Evolutionary conservation across 2,113 vertebrate species (phyloP).

Genomic region (Cichladusa arquata): DNA sequence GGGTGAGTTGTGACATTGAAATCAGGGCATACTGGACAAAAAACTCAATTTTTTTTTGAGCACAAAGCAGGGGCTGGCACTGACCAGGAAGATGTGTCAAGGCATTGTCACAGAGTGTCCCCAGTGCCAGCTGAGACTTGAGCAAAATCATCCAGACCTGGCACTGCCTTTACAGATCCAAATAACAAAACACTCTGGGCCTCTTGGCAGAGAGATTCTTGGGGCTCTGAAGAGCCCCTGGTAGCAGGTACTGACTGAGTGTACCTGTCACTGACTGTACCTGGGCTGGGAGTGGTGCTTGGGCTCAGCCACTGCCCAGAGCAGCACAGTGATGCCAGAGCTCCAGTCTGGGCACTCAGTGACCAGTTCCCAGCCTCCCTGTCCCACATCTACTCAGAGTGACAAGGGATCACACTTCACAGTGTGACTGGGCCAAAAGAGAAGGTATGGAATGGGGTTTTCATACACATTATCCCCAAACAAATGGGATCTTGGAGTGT

Average conservation of each 20-base stretch:
- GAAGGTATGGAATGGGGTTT: not conserved
- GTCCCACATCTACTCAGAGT: too few relatives aligned
- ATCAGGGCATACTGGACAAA: not conserved
- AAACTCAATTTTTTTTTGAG: not conserved
- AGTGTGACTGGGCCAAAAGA: not conserved
- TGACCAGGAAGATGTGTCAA: not conserved
- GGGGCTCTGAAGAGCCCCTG: not conserved
- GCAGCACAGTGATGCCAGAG: not conserved
- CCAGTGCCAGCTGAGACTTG: not conserved
- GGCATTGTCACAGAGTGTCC: not conserved
- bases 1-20: not conserved
- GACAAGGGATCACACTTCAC: not conserved
- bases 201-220: not conserved
- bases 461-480: not conserved
- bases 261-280: too few relatives aligned
- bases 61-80: not conserved
- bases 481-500: accelerated
- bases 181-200: not conserved
- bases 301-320: not conserved
- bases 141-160: not conserved
- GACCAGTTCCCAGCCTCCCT: too few relatives aligned
- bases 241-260: too few relatives aligned
- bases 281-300: too few relatives aligned
- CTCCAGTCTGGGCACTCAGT: not conserved
- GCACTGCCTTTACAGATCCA: too few relatives aligned